Conservation (phyloP, 2,113 vertebrate species). For the Conger conger region DNA sequence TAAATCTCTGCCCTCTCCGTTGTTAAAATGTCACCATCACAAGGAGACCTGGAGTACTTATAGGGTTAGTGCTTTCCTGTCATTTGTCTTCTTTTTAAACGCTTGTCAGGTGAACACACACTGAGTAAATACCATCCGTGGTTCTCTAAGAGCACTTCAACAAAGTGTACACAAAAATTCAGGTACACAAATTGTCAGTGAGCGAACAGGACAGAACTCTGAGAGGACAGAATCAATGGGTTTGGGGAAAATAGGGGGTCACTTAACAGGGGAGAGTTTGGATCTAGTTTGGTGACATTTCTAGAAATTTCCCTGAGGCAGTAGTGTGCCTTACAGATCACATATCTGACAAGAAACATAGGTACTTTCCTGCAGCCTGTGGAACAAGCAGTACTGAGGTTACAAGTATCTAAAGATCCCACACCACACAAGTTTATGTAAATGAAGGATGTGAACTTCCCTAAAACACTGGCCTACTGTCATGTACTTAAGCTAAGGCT, state of each 20-base stretch:
- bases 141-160: background rate
- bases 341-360: background rate
- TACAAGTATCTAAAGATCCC: background rate
- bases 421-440: background rate
- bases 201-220: background rate
- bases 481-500: background rate
- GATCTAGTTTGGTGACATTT: conserved; percentile 4
- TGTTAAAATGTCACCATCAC: conserved; percentile 19
- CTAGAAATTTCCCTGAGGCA: background rate
- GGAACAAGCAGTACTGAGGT: background rate
- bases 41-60: conserved; percentile 7
- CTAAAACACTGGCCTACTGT: background rate
- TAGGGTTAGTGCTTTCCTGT: conserved; percentile 7
- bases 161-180: background rate
- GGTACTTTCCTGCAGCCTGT: background rate
- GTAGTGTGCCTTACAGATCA: background rate
- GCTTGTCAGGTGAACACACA: background rate
- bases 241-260: background rate
- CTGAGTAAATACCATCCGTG: conserved; percentile 12
- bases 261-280: background rate
- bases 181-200: background rate
- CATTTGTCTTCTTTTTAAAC: conserved; percentile 11
- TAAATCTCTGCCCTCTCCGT: conserved; percentile 11
- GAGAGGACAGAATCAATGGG: background rate
- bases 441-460: background rate